Percentiles rank a stretch among this genome's conserved stretches.
Evolutionary conservation across 2,113 vertebrate species (phyloP).

Genomic region (Charadrius vociferus): DNA sequence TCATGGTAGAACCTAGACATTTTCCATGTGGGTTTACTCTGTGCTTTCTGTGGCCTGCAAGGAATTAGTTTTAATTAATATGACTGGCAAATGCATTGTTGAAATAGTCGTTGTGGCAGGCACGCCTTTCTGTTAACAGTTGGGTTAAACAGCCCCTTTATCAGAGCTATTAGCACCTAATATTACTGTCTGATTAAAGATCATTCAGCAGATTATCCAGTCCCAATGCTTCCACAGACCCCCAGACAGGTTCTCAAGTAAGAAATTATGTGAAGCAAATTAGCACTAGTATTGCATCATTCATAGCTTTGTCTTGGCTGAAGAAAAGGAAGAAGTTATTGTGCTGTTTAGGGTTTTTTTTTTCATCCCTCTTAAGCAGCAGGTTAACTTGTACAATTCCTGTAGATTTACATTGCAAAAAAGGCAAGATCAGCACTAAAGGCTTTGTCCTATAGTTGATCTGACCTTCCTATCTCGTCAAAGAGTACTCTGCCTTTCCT

Average conservation of each 20-base stretch:
- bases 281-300: background rate
- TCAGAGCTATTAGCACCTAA: slow-evolving; percentile 50
- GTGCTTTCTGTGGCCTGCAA: slow-evolving; percentile 14
- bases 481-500: background rate
- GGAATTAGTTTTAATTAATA: slow-evolving; percentile 59
- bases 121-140: slow-evolving; percentile 31
- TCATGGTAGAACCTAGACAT: slow-evolving; percentile 15
- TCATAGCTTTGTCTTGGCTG: background rate
- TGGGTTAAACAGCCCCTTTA: slow-evolving; percentile 37
- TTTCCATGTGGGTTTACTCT: slow-evolving; percentile 10
- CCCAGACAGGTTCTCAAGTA: slow-evolving; percentile 37
- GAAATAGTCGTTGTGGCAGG: slow-evolving; percentile 10
- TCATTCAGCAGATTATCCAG: slow-evolving; percentile 10
- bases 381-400: background rate
- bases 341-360: background rate
- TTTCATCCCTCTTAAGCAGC: background rate
- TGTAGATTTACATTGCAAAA: background rate
- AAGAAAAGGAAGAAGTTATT: background rate
- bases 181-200: slow-evolving; percentile 61
- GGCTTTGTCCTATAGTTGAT: background rate
- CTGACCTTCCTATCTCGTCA: background rate
- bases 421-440: background rate
- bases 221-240: background rate
- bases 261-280: slow-evolving; percentile 42
- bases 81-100: slow-evolving; percentile 33